Conservation (phyloP, 2,113 vertebrate genomes). For the Gallinago jamesoni region DNA sequence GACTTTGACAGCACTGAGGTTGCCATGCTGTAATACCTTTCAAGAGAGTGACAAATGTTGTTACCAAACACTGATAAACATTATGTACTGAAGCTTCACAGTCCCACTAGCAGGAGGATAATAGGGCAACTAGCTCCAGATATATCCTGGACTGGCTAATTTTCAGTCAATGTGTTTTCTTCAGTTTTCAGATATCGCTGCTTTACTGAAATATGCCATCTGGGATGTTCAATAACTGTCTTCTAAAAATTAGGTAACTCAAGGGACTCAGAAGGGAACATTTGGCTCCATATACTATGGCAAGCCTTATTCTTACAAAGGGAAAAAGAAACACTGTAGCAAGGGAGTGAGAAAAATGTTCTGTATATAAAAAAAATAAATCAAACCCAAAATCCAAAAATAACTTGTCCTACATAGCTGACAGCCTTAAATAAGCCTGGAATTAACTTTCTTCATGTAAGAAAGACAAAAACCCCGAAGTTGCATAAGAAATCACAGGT, state of each 20-base stretch:
- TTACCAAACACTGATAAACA: neutral
- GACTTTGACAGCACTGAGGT: neutral
- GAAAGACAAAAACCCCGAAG: neutral
- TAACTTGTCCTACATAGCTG: constrained; percentile 56
- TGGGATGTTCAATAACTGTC: constrained; percentile 4
- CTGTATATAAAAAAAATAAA: neutral
- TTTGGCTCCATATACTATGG: neutral
- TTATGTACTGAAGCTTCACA: neutral
- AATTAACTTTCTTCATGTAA: neutral
- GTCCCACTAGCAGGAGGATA: neutral
- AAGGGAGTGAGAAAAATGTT: constrained; percentile 12
- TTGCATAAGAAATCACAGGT: neutral
- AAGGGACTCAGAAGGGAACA: neutral
- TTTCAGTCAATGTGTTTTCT: neutral
- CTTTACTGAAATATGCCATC: constrained; percentile 4
- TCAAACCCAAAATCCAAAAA: constrained; percentile 20
- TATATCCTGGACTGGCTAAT: neutral
- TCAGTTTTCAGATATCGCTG: neutral
- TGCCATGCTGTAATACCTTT: neutral
- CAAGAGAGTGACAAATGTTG: neutral
- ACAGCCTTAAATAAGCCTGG: neutral
- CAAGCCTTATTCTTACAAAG: constrained; percentile 33
- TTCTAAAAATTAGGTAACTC: constrained; percentile 15
- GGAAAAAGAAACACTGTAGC: neutral
- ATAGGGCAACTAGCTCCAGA: neutral